These are phyloP conservation scores for Uropetala carovei DNA, from an alignment of 2,888 invertebrate genomes.

Conservation along the genomic window DNA sequence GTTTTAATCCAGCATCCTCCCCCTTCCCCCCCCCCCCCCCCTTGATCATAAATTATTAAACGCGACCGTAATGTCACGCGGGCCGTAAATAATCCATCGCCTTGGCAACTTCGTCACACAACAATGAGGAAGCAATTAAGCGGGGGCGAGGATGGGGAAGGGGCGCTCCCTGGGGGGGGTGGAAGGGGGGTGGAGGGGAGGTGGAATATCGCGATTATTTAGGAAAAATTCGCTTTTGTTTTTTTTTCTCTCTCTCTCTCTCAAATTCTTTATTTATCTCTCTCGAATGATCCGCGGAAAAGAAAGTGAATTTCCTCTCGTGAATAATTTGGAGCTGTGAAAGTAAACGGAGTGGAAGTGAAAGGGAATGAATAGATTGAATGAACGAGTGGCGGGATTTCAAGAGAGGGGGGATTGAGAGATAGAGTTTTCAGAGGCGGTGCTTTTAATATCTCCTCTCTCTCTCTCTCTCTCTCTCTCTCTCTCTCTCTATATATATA, in stretches of 20 bases:
- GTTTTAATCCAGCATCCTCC: no score
- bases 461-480: not conserved
- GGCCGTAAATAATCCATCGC: conserved; percentile 21
- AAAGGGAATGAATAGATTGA: conserved; percentile 20
- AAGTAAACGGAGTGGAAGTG: not conserved
- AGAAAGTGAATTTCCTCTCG: conserved; percentile 3
- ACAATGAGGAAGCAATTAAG: conserved; percentile 39
- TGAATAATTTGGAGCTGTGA: conserved; percentile 4
- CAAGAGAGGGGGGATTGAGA: no score
- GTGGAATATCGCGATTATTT: no score
- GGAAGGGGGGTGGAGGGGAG: no score
- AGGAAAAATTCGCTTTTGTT: no score
- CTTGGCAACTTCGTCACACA: conserved; percentile 25
- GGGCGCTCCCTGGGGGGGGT: no score
- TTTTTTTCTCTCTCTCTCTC: no score
- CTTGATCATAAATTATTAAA: not conserved
- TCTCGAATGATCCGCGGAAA: not conserved
- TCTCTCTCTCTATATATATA: no score
- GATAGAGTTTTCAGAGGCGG: conserved; percentile 9
- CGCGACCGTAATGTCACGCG: not conserved
- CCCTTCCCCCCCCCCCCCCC: no score
- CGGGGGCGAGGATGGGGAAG: not conserved
- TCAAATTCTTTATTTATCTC: not conserved
- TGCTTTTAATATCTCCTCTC: not conserved
- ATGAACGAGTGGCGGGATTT: not conserved